These are phyloP conservation scores for Lochmaea crataegi DNA, from an alignment of 2,888 invertebrate genomes.

Conservation along the genomic window DNA sequence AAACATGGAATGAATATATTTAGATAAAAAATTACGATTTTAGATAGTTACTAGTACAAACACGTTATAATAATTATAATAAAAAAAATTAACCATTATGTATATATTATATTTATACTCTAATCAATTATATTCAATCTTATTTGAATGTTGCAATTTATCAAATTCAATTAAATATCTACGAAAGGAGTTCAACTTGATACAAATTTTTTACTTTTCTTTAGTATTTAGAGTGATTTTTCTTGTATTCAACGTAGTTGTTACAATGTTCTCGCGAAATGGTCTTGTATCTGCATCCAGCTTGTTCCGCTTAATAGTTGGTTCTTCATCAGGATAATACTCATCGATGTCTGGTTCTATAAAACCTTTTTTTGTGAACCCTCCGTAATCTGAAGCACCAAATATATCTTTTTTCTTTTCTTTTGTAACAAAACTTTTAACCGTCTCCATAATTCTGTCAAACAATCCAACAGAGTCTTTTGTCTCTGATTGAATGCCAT, in stretches of 20 bases:
- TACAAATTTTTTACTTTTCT: constrained; percentile 35
- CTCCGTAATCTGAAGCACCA: constrained; percentile 49
- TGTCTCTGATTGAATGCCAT: constrained; percentile 47
- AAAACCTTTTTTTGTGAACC: constrained; percentile 53
- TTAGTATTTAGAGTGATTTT: constrained; percentile 40
- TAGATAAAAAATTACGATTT: constrained; percentile 20
- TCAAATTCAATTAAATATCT: constrained; percentile 1
- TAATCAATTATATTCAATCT: not conserved
- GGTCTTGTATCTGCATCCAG: constrained; percentile 27
- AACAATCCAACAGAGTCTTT: constrained; percentile 50
- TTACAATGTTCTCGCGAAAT: constrained; percentile 38
- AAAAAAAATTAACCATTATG: not conserved
- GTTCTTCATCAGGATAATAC: constrained; percentile 46
- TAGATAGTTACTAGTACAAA: constrained; percentile 16
- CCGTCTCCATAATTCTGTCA: constrained; percentile 48
- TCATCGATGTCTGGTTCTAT: constrained; percentile 59
- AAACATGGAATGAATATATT: constrained; percentile 28
- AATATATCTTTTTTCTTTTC: constrained; percentile 46
- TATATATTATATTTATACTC: constrained; percentile 8
- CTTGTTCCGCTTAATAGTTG: constrained; percentile 50
- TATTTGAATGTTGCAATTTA: not conserved
- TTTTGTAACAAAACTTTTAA: constrained; percentile 50
- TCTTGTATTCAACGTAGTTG: constrained; percentile 41
- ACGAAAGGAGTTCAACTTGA: not conserved
- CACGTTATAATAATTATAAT: constrained; percentile 2